Base-by-base conservation (phyloP, 2,113 vertebrate species). In the Puntigrus tetrazona region DNA sequence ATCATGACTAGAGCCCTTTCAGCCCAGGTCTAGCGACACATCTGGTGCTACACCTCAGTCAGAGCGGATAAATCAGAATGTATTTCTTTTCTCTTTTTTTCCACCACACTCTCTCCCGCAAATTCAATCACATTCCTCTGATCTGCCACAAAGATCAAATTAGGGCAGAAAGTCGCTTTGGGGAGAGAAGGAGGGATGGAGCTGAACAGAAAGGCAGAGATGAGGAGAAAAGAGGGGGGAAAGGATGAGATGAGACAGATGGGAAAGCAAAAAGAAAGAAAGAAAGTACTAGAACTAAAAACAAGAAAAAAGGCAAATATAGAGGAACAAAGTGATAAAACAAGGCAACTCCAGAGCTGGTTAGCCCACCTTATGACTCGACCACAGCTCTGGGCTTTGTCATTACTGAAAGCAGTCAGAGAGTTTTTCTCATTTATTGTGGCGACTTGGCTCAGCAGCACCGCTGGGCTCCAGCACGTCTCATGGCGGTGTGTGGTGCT, bases 391-490 rank as follows among this genome's bases (percentile, higher is more conserved):
- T 57, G 27, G 59, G 82, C 31, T 74, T 55, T 59, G 29, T 45
- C 52, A 69, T 41, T 55, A 47, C 57, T 38, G 14, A 76, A 80
- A 36, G 29, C 18, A 80, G 78, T 78, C 20, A 86, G 88, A 89
- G 90, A 90, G 84, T 81, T 89, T 88, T 85, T 90, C 90, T 91
- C 91, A 88, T 90, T 91, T 92, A 89, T 88, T 84, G 67, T 88
- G 50, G 83, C 82, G 74, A 77, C 59, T 75, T 83, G 85, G 81
- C 81, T 80, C 27, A 16, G 27, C 61, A 81, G 77, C 70, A 72
- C 73, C 65, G 75, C 50, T 41, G 70, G 69, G 50, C 52, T 88
- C 82, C 75, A 43, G 69, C 43, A 63, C 70, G 72, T 61, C 69
- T 79, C 82, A 78, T 27, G 20, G 3, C 78, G 84, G 59, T 70